Base-by-base conservation (phyloP, 2,888 invertebrate genomes). In the Minunthozetes semirufus region DNA sequence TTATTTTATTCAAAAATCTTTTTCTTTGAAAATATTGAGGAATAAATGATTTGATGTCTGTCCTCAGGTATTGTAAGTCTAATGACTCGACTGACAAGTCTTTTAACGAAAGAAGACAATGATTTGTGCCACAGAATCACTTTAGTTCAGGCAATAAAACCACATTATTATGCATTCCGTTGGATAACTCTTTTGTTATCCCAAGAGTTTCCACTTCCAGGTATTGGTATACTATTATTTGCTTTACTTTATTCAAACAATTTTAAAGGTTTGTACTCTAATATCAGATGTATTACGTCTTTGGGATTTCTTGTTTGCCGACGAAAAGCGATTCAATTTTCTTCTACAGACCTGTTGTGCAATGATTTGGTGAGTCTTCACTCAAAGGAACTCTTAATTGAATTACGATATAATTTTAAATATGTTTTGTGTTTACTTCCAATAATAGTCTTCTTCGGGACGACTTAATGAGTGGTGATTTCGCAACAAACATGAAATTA, bases 261-360 rank as follows among this genome's bases (percentile, higher is more conserved):
- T 15, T 27, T 15, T 27, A 19, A 53, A n/a, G 27, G 27, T 19
- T 27, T 27, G 19, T 27, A 59, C 27, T 27, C 59, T 25, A 59
- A 59, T 27, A 11, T 27, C 19, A 59, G 98, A 99, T 84, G 94
- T 99, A 0, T 89, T 98, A 80, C 87, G 96, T 78, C 90, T 99
- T 81, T 99, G 99, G 99, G 99, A 99, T 83, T 92, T 95, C 0
- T 84, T 99, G 72, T 93, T 99, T 82, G 90, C 97, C 0, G 96
- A 97, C 83, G 87, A 89, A 72, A 87, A 89, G 74, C 87, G 98
- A 81, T 97, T 98, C 82, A 88, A 91, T 80, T 96, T 94, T 81
- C 88, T 98, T 2, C 90, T 94, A 77, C 88, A 90, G 82, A 90
- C 97, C 76, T 97, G 97, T 84, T 93, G 94, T 85, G 93, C 97